Percentiles rank a stretch among this genome's conserved stretches.
phyloP scores from a whole-genome alignment of 2,113 vertebrate genomes.

The Callospermophilus lateralis region DNA sequence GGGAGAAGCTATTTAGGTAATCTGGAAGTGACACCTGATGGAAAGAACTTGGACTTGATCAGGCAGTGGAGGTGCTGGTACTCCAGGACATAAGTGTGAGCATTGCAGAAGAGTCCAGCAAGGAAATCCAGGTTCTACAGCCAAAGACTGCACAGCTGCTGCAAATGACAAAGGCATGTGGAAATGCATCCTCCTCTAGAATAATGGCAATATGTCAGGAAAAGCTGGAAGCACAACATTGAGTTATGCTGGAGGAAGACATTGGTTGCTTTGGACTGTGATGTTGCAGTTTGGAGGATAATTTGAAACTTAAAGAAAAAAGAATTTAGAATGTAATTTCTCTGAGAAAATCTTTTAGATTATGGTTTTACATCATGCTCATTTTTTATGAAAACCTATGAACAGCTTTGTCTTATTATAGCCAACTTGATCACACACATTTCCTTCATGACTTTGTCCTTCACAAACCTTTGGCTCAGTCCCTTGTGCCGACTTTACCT shows the following conservation, averaged over 20 bases:
- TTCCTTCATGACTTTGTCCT: neutral
- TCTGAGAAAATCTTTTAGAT: neutral
- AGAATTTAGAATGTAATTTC: neutral
- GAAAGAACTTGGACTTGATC: neutral
- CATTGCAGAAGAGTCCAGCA: fast-evolving
- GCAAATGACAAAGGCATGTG: fast-evolving
- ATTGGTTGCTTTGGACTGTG: neutral
- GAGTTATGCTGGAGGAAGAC: neutral
- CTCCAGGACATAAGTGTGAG: too few species aligned
- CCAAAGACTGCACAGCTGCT: fast-evolving
- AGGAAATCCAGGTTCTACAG: too few species aligned
- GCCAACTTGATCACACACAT: neutral
- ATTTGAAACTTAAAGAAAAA: neutral
- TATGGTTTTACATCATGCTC: neutral
- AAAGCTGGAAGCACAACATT: neutral
- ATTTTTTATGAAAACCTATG: neutral
- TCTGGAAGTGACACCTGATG: neutral
- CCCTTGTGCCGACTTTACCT: neutral
- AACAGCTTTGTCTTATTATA: neutral
- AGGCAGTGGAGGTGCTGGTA: fast-evolving
- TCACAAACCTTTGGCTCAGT: too few species aligned
- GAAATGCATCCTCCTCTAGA: neutral
- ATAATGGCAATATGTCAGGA: neutral
- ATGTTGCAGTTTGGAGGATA: neutral
- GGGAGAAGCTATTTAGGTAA: neutral